Evolutionary conservation across 1,140 invertebrate species (phyloP).

Genomic region (Bombus waltoni): DNA sequence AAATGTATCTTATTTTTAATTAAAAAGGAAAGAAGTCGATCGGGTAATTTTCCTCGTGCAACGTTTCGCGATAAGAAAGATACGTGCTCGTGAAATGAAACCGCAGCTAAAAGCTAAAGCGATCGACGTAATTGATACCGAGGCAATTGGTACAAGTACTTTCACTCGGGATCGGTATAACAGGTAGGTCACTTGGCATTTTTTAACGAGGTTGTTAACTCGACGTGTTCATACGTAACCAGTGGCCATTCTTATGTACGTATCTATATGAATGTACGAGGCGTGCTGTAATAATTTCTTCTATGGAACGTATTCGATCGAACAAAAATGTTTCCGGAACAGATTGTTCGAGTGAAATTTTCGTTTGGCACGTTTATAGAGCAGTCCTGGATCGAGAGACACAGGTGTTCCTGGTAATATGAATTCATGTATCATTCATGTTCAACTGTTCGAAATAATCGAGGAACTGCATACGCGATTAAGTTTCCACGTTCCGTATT

Average conservation of each 20-base stretch:
- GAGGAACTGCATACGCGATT: not conserved
- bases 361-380: not conserved
- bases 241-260: not conserved
- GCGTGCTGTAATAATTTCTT: too few relatives aligned
- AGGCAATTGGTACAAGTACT: slow-evolving; percentile 6
- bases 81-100: not conserved
- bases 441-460: not conserved
- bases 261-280: not conserved
- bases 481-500: not conserved
- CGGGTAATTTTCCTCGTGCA: not conserved
- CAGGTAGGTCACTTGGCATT: slow-evolving; percentile 8
- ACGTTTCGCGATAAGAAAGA: not conserved
- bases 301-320: not conserved
- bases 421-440: slow-evolving; percentile 21
- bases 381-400: not conserved
- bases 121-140: slow-evolving; percentile 34
- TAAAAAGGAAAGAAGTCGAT: not conserved
- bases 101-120: not conserved
- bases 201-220: not conserved
- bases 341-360: not conserved
- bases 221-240: slow-evolving; percentile 20
- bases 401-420: slow-evolving; percentile 13
- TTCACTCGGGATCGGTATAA: slow-evolving; percentile 31
- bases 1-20: not conserved
- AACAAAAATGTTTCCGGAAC: not conserved